Base-by-base conservation (phyloP, 1,140 invertebrate genomes). In the Zaprionus camerounensis region DNA sequence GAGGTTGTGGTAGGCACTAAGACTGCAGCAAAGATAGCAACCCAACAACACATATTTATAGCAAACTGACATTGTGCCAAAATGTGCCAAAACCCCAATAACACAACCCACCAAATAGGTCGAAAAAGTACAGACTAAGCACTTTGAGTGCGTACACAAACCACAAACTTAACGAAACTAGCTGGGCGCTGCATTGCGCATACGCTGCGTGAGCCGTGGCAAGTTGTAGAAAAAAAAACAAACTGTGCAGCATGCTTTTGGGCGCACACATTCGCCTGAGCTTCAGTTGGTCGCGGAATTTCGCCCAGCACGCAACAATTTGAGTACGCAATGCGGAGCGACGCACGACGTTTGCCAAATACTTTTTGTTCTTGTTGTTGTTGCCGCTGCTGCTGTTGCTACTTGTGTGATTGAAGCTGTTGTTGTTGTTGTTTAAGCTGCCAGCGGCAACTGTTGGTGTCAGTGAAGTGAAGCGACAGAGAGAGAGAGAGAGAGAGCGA, bases 221-320 rank as follows among this genome's bases (percentile, higher is more conserved):
- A 67, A 66, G 53, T 22, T 65, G 65, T n/a, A 74, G 70, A 53
- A 51, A 51, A 28, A 28, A 2, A 41, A 44, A 7, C 3, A 4
- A 24, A 44, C 3, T 5, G 12, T 69, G 71, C 76, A 76, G 72
- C 76, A 76, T 59, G 65, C 55, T 77, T 61, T 81, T 71, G 20
- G 67, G 61, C 36, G 44, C 65, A 41, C 41, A 46, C 61, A 34
- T 11, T 34, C 36, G 38, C 5, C 59, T 78, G 53, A 85, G 82
- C 24, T 82, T 24, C 46, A 51, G 46, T 51, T 82, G 83, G 83
- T 58, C 80, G 80, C 83, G 83, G 76, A 66, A 73, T 77, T 72
- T 80, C 72, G 80, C 71, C 63, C 69, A 74, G 80, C 68, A 74
- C 57, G 83, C 69, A 71, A 49, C 55, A 62, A 24, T 20, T 15